phyloP scores from a whole-genome alignment of 2,888 invertebrate genomes.

The Lepidocyrtinus sp. region DNA sequence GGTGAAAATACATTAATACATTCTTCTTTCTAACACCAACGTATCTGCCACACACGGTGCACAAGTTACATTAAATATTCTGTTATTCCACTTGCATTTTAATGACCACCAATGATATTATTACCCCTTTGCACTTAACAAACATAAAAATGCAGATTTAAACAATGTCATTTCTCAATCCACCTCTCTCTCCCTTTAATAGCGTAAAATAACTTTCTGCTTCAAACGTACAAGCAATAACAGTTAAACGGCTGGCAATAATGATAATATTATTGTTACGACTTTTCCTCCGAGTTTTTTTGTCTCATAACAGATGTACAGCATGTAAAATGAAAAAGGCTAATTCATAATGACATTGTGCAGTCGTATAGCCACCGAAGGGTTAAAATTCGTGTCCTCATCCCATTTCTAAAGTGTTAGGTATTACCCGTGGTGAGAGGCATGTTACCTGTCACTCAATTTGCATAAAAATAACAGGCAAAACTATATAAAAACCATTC shows the following conservation, averaged over 20 bases:
- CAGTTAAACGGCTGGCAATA: slow-evolving; percentile 6
- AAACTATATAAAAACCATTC: slow-evolving; percentile 16
- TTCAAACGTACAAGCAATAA: not conserved
- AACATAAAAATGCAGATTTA: not conserved
- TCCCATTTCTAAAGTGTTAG: not conserved
- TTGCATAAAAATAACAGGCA: slow-evolving; percentile 59
- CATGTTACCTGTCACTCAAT: slow-evolving; percentile 61
- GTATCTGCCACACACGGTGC: not conserved
- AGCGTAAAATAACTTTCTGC: not conserved
- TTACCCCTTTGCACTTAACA: not conserved
- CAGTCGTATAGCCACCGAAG: not conserved
- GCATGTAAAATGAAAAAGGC: not conserved
- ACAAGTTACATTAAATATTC: not conserved
- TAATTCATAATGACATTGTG: slow-evolving; percentile 35
- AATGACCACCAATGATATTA: not conserved
- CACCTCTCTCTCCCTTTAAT: no score
- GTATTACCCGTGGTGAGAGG: slow-evolving; percentile 9
- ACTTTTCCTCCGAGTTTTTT: slow-evolving; percentile 28
- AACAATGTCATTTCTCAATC: not conserved
- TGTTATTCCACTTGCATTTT: not conserved
- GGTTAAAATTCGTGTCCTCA: not conserved
- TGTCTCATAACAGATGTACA: not conserved
- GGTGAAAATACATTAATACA: not conserved
- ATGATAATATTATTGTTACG: slow-evolving; percentile 54
- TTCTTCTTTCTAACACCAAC: not conserved